Percentiles rank a stretch among this genome's conserved stretches.
phyloP scores from a whole-genome alignment of 2,888 invertebrate genomes.

The Poecilus cupreus region DNA sequence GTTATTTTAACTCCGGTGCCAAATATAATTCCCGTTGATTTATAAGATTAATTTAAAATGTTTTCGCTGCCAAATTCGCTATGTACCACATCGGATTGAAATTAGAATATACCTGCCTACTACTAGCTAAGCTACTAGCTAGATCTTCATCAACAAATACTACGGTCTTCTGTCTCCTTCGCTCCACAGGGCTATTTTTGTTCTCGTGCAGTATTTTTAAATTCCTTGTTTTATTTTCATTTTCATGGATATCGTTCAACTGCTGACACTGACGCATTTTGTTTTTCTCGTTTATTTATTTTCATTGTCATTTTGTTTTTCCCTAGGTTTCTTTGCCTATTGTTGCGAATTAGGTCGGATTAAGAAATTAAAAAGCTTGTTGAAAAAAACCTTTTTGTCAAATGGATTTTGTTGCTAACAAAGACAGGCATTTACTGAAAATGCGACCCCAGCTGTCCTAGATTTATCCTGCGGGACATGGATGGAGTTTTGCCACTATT shows the following conservation, averaged over 20 bases:
- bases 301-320: not conserved
- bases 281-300: slow-evolving; percentile 28
- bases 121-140: slow-evolving; percentile 2
- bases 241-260: not conserved
- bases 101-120: slow-evolving; percentile 42
- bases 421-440: not conserved
- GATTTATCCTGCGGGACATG: not conserved
- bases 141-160: slow-evolving; percentile 30
- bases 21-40: slow-evolving; percentile 52
- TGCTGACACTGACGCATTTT: slow-evolving; percentile 1
- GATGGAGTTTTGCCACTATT: not conserved
- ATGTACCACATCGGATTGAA: slow-evolving; percentile 46
- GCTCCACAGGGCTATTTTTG: slow-evolving; percentile 14
- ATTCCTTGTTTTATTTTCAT: slow-evolving; percentile 42
- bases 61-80: slow-evolving; percentile 34
- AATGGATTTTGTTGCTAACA: not conserved
- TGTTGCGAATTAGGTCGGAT: not conserved
- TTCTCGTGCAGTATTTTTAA: slow-evolving; percentile 19
- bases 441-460: not conserved
- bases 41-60: slow-evolving; percentile 55
- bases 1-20: slow-evolving; percentile 41
- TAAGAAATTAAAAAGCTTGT: not conserved
- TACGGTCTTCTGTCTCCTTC: slow-evolving; percentile 20
- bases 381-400: not conserved
- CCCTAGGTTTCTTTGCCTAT: not conserved